Percentiles rank a stretch among this genome's conserved stretches.
These are phyloP conservation scores for Lordiphosa clarofinis DNA, from an alignment of 1,140 invertebrate species.

Conservation along the genomic window DNA sequence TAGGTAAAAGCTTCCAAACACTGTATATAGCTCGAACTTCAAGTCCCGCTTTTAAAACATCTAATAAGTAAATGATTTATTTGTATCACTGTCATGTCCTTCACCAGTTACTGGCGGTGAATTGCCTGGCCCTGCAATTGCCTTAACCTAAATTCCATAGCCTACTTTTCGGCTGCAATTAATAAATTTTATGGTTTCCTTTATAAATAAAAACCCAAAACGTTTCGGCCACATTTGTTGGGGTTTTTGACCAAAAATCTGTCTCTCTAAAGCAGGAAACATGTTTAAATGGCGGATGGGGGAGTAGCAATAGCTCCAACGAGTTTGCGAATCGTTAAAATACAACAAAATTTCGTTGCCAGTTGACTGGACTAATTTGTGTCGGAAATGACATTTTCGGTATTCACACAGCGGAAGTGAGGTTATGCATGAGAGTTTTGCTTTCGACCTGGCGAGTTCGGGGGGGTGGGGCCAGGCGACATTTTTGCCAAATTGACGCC, in stretches of 20 bases:
- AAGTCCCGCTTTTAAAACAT: too few species aligned
- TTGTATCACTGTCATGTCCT: too few species aligned
- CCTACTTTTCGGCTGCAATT: neutral
- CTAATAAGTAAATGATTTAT: too few species aligned
- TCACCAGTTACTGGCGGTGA: too few species aligned
- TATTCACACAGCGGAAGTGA: constrained; percentile 52
- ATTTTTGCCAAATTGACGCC: constrained; percentile 68
- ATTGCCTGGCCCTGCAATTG: too few species aligned
- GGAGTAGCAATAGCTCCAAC: constrained; percentile 16
- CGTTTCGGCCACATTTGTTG: constrained; percentile 8
- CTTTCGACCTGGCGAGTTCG: constrained; percentile 17
- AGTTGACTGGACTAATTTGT: constrained; percentile 73
- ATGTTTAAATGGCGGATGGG: constrained; percentile 48
- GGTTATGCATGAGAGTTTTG: constrained; percentile 43
- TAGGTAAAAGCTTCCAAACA: too few species aligned
- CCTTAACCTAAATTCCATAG: too few species aligned
- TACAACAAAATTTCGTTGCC: constrained; percentile 47
- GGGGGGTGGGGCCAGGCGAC: constrained; percentile 23
- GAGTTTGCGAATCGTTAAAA: constrained; percentile 45
- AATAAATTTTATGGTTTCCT: neutral
- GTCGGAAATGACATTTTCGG: constrained; percentile 70
- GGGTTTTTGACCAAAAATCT: constrained; percentile 5
- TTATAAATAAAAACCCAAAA: neutral
- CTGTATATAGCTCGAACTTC: too few species aligned
- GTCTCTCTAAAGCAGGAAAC: constrained; percentile 68